Base-by-base conservation (phyloP, 2,113 vertebrate species). In the Notothenia coriiceps region DNA sequence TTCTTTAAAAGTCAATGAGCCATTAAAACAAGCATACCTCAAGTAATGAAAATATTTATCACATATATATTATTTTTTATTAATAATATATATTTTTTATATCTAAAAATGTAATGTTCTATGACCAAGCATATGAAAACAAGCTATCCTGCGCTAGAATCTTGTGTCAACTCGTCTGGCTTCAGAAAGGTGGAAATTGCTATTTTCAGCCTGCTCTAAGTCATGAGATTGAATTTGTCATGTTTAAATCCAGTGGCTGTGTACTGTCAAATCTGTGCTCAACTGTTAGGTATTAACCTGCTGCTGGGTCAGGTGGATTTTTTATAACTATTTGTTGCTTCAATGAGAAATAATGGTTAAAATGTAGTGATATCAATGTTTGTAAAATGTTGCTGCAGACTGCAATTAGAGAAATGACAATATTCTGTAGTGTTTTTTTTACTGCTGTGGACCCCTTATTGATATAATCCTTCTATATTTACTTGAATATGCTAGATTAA, bases 201-300 rank as follows among this genome's bases (percentile, higher is more conserved):
- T 88, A 74, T 88, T 85, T 88, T 84, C n/a, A 60, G 74, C 55
- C 52, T 18, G 55, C 74, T 86, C 64, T 87, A 82, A 88, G 86
- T 87, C 85, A 79, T 13, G 46, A 89, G 86, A 81, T 86, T 83
- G 74, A 29, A 78, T 77, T 77, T 88, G 84, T 86, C 79, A 73
- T 51, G 62, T 69, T 83, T 82, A 75, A 87, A 82, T 77, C 79
- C 70, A 2, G 1, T 44, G 59, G 60, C 59, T 77, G 78, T 73
- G 66, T 75, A 20, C 73, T 33, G 61, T 70, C 73, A 62, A 76
- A 81, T 72, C 62, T 22, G 17, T 76, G 78, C 6, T 74, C 82
- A 73, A 74, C 83, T 90, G 57, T 60, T 59, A 54, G 44, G n/a
- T 66, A 70, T 83, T 70, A 79, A 67, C 10, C 67, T 61, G 68